phyloP scores from a whole-genome alignment of 2,797 vertebrate genomes.

The Setipinna tenuifilis region DNA sequence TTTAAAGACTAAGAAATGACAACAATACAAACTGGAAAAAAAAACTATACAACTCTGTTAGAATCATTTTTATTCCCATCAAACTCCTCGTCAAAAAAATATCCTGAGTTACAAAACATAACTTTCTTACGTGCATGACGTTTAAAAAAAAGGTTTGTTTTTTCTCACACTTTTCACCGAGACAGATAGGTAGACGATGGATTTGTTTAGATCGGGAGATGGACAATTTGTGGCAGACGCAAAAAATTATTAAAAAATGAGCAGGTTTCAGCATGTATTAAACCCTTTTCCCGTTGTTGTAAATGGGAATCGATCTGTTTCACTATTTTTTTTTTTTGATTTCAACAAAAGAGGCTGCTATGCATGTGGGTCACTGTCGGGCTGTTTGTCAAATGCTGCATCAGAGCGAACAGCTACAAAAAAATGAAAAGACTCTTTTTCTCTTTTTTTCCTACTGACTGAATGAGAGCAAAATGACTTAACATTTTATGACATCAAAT shows the following conservation, averaged over 20 bases:
- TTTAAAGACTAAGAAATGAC: not conserved
- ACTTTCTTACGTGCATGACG: not conserved
- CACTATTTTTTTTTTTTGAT: not conserved
- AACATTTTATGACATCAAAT: not conserved
- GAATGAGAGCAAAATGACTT: constrained; percentile 1
- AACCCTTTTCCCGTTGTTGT: not conserved
- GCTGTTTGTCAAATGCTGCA: not conserved
- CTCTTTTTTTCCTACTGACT: not conserved
- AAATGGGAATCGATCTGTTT: not conserved
- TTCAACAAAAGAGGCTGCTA: not conserved
- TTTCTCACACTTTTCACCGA: not conserved
- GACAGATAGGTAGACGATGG: not conserved
- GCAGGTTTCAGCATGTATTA: not conserved
- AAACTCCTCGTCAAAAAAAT: not conserved
- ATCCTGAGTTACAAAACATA: not conserved
- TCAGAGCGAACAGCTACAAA: not conserved
- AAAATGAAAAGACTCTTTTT: not conserved
- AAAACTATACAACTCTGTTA: not conserved
- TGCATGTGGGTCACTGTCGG: not conserved
- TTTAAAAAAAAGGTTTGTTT: not conserved
- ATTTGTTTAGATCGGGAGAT: not conserved
- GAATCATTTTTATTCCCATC: not conserved
- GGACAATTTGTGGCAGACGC: not conserved
- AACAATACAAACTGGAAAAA: not conserved
- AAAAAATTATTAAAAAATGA: not conserved